Percentiles rank a stretch among this genome's conserved stretches.
These are phyloP conservation scores for Malurus splendens DNA, from an alignment of 2,797 vertebrate species.

Conservation along the genomic window DNA sequence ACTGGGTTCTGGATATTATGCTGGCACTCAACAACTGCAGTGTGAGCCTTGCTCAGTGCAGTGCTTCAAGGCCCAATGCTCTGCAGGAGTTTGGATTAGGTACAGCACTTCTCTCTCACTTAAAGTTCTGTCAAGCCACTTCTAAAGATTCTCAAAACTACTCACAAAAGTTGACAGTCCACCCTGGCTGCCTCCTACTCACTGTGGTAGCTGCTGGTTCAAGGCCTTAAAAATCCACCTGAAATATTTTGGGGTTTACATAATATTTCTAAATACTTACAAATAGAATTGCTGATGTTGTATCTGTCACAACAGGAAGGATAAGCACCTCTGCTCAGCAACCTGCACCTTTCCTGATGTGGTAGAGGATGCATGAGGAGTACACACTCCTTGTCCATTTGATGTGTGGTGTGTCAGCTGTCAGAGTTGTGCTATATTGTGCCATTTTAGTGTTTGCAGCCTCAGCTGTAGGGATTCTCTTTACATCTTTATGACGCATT, in stretches of 20 bases:
- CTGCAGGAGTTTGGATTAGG: background rate
- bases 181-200: background rate
- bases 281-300: background rate
- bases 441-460: background rate
- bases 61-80: background rate
- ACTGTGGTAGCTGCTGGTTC: background rate
- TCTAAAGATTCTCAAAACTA: background rate
- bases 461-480: background rate
- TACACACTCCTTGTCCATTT: background rate
- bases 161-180: background rate
- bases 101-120: background rate
- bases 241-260: background rate
- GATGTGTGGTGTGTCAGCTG: background rate
- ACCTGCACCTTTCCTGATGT: background rate
- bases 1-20: accelerated
- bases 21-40: background rate
- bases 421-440: background rate
- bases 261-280: background rate
- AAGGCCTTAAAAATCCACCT: background rate
- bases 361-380: background rate
- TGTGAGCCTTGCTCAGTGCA: background rate
- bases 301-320: background rate
- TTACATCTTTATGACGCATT: background rate
- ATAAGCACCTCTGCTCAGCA: background rate
- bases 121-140: background rate